Evolutionary conservation across 1,140 invertebrate genomes (phyloP), one percentile per base, ranked within the genome.

Genomic region (Caenorhabditis brenneri): DNA sequence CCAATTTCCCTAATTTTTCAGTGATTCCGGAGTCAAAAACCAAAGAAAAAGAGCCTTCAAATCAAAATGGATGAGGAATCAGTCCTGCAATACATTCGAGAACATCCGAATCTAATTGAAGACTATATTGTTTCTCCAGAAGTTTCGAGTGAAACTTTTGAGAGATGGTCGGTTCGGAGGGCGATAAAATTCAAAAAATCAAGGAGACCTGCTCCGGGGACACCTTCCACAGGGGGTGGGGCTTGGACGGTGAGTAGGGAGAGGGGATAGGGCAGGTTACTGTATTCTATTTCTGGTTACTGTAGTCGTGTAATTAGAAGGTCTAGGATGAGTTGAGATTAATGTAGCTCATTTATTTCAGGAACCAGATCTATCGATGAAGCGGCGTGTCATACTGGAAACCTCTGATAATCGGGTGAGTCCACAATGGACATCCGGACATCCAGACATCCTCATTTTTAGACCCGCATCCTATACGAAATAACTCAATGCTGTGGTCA

Each of bases 401-500:
- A 82, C 42, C 39, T 58, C 42, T 7, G 58, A 60, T 12, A 46
- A 82, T 80, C 22, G 51, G 58, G 80, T 82, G 24, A 48, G 39
- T 82, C 22, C 15, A 9, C 22, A 33, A 80, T 42, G n/a, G 33
- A n/a, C 15, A 55, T 0, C 19, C 4, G 31, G 42, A 69, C 81
- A 22, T 15, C 27, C 10, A 4, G 22, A 49, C 10, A 19, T 53
- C 22, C 22, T 10, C 42, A 10, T 69, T 49, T 53, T 29, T 74
- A 86, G 53, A 84, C 86, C 49, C 51, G 87, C 22, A 79, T 89
- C n/a, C 79, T 89, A 2, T 89, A 86, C 58, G 88, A 89, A 82
- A 49, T 90, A 24, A 88, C 85, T 10, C 33, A 85, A 15, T 88
- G 86, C 10, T 87, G 87, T 53, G 85, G 84, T 2, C 89, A 90